Percentiles rank a stretch among this genome's conserved stretches.
Evolutionary conservation across 1,140 invertebrate genomes (phyloP).

Genomic region (Ridgeia piscesae): DNA sequence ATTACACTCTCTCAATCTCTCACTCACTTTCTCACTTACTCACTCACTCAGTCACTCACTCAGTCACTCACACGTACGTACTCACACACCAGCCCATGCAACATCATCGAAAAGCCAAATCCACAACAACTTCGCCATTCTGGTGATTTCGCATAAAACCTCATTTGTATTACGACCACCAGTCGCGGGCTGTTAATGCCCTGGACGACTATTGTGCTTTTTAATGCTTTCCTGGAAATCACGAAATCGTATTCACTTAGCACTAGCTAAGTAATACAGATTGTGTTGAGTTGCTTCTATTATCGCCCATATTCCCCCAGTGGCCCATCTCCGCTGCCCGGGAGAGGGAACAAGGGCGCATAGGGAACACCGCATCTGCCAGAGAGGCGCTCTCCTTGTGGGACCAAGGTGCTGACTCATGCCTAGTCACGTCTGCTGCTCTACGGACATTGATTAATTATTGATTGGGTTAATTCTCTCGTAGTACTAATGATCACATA

Average conservation of each 20-base stretch:
- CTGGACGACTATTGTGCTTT: too few relatives aligned
- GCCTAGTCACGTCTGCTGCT: neutral
- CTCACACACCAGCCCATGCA: neutral
- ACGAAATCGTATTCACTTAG: neutral
- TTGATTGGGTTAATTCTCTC: neutral
- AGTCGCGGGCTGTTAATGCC: neutral
- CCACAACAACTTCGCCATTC: neutral
- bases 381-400: neutral
- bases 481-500: neutral
- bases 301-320: neutral
- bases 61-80: too few relatives aligned
- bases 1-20: too few relatives aligned
- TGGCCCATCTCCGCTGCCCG: too few relatives aligned
- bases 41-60: too few relatives aligned
- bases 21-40: too few relatives aligned
- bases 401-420: neutral
- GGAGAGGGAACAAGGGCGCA: neutral
- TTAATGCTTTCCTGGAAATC: neutral
- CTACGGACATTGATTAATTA: neutral
- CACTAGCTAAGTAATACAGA: neutral
- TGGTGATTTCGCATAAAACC: neutral
- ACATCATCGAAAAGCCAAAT: neutral
- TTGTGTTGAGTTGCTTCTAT: too few relatives aligned
- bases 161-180: neutral
- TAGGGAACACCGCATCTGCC: neutral